Evolutionary conservation across 2,888 invertebrate genomes (phyloP), one percentile per base, ranked within the genome.

Genomic region (Esperia sulphurella): DNA sequence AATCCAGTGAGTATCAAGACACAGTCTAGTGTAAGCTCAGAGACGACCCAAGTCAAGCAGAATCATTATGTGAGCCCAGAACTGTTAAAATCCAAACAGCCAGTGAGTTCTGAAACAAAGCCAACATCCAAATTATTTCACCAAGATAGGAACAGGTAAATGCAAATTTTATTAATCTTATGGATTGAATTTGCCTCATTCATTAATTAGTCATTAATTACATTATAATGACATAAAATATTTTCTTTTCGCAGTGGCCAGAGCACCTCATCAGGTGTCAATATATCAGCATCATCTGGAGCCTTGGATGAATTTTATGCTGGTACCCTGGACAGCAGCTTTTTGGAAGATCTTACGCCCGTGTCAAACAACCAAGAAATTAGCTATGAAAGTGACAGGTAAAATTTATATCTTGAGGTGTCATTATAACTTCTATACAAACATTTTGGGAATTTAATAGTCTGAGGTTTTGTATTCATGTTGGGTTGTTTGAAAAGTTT

Each of bases 261-360:
- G 21, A 77, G 72, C 51, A 80, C 79, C 3, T 77, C 84, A 1
- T 68, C 82, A 0, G 72, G 58, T 4, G 58, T 63, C 1, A 77
- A 72, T 45, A 53, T 69, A 3, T 71, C 83, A 0, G 94, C 89
- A 84, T 94, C 70, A 91, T 95, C 52, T 92, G 96, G 83, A 83
- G 92, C 67, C 1, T 59, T 90, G 21, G 90, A 90, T n/a, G 89
- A 90, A 61, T 90, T 90, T 63, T 90, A 87, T 56, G 93, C 93
- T 10, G 95, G 94, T n/a, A 92, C 93, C 41, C 74, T 95, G 35
- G 95, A 95, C 65, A 92, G 92, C 68, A 94, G 94, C 48, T 95
- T 96, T 69, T 83, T 95, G 38, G 95, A 95, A 54, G 95, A 95
- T 61, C 68, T 89, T 0, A 68, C 86, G 1, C 77, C 84, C 2